Evolutionary conservation across 2,113 vertebrate species (phyloP), one percentile per base, ranked within the genome.

Genomic region (Leptocoma aspasia): DNA sequence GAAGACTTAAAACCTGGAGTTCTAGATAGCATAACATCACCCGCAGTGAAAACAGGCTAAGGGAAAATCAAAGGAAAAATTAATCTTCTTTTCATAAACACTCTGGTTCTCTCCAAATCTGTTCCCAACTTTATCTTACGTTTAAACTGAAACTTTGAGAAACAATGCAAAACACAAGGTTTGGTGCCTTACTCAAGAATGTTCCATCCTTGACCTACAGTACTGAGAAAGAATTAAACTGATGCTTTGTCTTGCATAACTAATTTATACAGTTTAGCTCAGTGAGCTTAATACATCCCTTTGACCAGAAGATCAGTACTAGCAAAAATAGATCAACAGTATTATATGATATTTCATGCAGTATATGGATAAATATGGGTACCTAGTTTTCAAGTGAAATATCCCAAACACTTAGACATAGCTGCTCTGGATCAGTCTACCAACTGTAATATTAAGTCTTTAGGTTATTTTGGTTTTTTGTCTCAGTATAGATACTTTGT

Each of bases 311-410:
- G 41, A 80, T 47, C 24, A 50, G 18, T 24, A 52, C n/a, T 9
- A 56, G 19, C 18, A 83, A 80, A 86, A 65, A 56, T 0, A 72
- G 21, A 75, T 37, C 56, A 64, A 24, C 10, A 41, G 9, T 33
- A 9, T n/a, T 49, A 22, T 17, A 41, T 37, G 31, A 44, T 26
- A 54, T 33, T 54, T 54, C 20, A 63, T 66, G 30, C 31, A 75
- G 11, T 23, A 45, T 21, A 56, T 18, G 4, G 30, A 57, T 52
- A 35, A 69, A 54, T 3, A 50, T 2, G 6, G 1, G 0, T 24
- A 78, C 23, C 23, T 52, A 26, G 30, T 30, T 78, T 73, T 70
- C 16, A 37, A 31, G 33, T 72, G 33, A 86, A 86, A 33, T 42
- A 75, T 6, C 49, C 45, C 44, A 35, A 45, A 89, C 7, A 22